Base-by-base conservation (phyloP, 1,140 invertebrate species). In the Cotesia vestalis region DNA sequence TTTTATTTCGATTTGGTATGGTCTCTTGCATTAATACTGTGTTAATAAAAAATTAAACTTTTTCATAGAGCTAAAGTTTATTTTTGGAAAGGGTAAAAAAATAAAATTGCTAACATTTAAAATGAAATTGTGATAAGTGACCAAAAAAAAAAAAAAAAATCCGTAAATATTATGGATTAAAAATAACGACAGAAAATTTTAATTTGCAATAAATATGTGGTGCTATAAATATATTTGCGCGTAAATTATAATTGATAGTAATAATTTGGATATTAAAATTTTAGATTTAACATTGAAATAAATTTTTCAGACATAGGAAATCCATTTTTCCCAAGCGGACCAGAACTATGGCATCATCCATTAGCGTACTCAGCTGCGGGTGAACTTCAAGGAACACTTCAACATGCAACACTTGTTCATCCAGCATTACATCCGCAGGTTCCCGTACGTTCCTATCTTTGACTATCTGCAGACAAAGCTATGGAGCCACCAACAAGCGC, bases 391-490 rank as follows among this genome's bases (percentile, higher is more conserved):
- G 92, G 92, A 40, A 91, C 93, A 55, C 89, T 96, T 77, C 95
- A 96, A 84, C 95, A 96, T 86, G 92, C 93, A 75, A 93, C 94
- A 68, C 90, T 97, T 78, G 94, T 98, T 78, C 96, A 98, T 89
- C 96, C 96, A 83, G 96, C 96, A 85, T 93, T 97, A 86, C 95
- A 98, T 90, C 95, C 96, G 86, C 96, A 98, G 92, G 94, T 97
- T 89, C 95, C 95, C 85, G 94, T 96, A 89, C 93, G 94, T 90
- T 95, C 94, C 89, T 96, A 95, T 92, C 94, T 96, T 92, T 96
- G 94, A 96, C 94, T 95, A 95, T 94, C 94, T 93, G 92, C 93
- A 91, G 93, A 94, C 90, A 94, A 93, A 92, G 86, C 88, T 85
- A 85, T 89, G 88, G 89, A 89, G 87, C 88, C 86, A 83, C 88